phyloP scores from a whole-genome alignment of 2,797 vertebrate species.

The Poecilia picta region DNA sequence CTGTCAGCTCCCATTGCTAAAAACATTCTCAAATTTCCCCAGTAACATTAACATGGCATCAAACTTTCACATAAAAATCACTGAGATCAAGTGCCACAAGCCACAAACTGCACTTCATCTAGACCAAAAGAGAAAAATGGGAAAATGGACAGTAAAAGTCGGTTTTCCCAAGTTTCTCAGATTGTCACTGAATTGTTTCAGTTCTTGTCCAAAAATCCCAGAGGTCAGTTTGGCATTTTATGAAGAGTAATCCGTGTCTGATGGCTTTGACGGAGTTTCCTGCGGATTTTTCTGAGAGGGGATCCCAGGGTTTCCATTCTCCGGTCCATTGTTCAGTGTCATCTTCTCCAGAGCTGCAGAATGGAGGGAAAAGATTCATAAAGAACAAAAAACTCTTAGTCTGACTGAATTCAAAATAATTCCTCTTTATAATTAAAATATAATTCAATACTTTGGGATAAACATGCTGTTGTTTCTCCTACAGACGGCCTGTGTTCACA shows the following conservation, averaged over 20 bases:
- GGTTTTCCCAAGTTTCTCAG: neutral
- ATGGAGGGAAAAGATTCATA: conserved; percentile 7
- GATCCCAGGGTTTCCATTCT: conserved; percentile 87
- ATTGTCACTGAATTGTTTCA: conserved; percentile 20
- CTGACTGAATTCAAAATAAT: neutral
- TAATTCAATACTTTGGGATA: neutral
- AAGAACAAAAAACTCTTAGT: neutral
- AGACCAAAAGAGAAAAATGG: neutral
- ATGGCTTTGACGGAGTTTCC: conserved; percentile 83
- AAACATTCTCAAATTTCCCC: neutral
- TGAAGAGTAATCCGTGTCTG: conserved; percentile 83
- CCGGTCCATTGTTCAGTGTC: conserved; percentile 82
- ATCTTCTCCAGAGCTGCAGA: conserved; percentile 90
- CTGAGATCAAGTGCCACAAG: neutral
- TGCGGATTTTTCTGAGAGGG: conserved; percentile 84
- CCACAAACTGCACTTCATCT: neutral
- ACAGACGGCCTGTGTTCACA: neutral
- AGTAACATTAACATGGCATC: neutral
- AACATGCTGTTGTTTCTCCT: neutral
- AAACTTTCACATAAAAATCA: neutral
- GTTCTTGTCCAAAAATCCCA: conserved; percentile 13
- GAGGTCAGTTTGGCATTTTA: conserved; percentile 66
- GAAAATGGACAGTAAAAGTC: neutral
- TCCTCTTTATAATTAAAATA: neutral
- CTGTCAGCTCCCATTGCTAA: neutral